A percentile compares a stretch with the other conserved stretches of the same genome.
Evolutionary conservation across 2,888 invertebrate genomes (phyloP).

Genomic region (Dendrolimus houi): DNA sequence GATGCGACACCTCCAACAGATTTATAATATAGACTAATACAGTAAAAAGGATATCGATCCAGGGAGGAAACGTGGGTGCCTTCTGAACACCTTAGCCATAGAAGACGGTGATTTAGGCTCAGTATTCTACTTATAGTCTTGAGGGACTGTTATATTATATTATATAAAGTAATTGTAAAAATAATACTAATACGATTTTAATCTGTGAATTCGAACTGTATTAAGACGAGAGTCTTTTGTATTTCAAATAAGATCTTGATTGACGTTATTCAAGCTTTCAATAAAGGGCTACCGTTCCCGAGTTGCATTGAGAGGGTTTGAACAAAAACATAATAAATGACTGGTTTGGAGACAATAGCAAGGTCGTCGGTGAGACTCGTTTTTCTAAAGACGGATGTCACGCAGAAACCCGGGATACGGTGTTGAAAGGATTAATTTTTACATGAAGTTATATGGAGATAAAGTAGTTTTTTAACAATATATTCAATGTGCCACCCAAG

Average conservation of each 20-base stretch:
- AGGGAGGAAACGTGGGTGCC: no score
- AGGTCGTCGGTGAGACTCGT: conserved; percentile 39
- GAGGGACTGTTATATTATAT: no score
- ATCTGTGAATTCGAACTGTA: not conserved
- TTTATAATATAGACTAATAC: no score
- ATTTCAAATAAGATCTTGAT: not conserved
- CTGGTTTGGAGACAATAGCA: conserved; percentile 40
- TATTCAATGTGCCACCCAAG: not conserved
- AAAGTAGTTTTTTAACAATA: not conserved
- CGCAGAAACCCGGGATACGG: conserved; percentile 13
- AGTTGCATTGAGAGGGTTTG: conserved; percentile 5
- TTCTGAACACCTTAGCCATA: no score
- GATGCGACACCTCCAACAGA: no score
- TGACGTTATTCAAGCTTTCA: not conserved
- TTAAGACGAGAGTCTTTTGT: conserved; percentile 6
- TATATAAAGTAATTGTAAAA: no score
- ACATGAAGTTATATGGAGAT: not conserved
- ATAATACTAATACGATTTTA: no score
- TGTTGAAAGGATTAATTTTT: conserved; percentile 7
- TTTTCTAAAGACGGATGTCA: conserved; percentile 44
- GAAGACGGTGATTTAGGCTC: no score
- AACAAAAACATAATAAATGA: conserved; percentile 22
- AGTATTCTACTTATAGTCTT: no score
- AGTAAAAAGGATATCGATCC: no score
- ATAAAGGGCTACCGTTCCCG: conserved; percentile 19